These are phyloP conservation scores for Stigmatopora nigra DNA, from an alignment of 2,113 vertebrate species.

Conservation along the genomic window DNA sequence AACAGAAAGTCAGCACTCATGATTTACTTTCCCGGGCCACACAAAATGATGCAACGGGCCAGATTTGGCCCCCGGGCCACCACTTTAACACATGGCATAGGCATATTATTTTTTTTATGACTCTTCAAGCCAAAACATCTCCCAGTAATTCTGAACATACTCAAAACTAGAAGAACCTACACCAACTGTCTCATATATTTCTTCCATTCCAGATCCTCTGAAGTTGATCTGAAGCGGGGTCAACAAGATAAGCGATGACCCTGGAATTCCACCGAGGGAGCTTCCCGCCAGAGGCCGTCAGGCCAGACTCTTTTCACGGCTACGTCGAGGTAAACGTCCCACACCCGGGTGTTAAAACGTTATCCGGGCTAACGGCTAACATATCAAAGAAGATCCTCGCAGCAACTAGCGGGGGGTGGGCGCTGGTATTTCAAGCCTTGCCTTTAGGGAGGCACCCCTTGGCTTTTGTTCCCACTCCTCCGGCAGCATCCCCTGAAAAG, in stretches of 20 bases:
- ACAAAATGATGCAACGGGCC: too few relatives aligned
- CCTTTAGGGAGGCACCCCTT: constrained; percentile 30
- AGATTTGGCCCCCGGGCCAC: too few relatives aligned
- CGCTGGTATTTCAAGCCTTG: constrained; percentile 24
- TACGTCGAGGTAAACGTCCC: constrained; percentile 5
- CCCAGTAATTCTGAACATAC: neutral
- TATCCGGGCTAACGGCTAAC: constrained; percentile 51
- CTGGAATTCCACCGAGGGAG: neutral
- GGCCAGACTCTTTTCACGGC: neutral
- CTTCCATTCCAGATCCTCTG: constrained; percentile 27
- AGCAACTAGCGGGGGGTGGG: constrained; percentile 43
- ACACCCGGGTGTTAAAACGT: constrained; percentile 44
- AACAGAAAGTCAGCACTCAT: too few relatives aligned
- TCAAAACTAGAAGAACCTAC: neutral
- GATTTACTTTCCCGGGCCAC: too few relatives aligned
- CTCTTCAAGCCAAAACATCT: too few relatives aligned
- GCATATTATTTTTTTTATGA: too few relatives aligned
- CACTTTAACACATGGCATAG: too few relatives aligned
- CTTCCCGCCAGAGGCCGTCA: neutral
- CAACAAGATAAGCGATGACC: neutral
- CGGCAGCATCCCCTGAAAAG: constrained; percentile 72
- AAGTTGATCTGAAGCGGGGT: constrained; percentile 29
- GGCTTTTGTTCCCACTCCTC: constrained; percentile 69
- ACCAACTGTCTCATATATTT: neutral
- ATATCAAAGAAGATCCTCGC: constrained; percentile 70